phyloP scores from a whole-genome alignment of 2,113 vertebrate species.

The Amphilophus citrinellus region DNA sequence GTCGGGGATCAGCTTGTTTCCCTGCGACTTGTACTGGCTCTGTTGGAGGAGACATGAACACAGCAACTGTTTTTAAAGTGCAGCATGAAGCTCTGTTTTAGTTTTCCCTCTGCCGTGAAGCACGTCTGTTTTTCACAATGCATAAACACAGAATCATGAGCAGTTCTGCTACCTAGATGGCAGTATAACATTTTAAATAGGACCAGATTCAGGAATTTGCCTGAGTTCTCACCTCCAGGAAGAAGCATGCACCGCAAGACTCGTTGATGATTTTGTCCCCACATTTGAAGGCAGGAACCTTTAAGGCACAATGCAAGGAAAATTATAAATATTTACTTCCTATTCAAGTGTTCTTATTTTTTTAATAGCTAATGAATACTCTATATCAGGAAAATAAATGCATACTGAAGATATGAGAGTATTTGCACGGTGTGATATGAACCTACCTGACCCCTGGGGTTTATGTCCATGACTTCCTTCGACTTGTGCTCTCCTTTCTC shows the following conservation, averaged over 20 bases:
- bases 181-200: background rate
- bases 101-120: background rate
- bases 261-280: constrained; percentile 75
- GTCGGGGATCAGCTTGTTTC: constrained; percentile 74
- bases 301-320: background rate
- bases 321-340: background rate
- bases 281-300: constrained; percentile 81
- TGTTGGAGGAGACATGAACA: constrained; percentile 41
- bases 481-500: constrained; percentile 50
- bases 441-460: constrained; percentile 80
- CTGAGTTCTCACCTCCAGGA: constrained; percentile 78
- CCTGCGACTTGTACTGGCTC: constrained; percentile 78
- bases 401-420: background rate
- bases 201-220: background rate
- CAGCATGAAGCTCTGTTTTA: background rate
- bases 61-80: background rate
- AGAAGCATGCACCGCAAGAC: constrained; percentile 77
- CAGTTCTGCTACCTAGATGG: background rate
- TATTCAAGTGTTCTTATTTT: rapidly evolving
- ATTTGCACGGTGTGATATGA: background rate
- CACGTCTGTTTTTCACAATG: background rate
- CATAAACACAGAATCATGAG: background rate
- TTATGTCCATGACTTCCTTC: constrained; percentile 65
- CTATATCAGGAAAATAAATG: rapidly evolving
- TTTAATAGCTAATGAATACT: background rate